These are phyloP conservation scores for Sphaerophoria rueppellii DNA, from an alignment of 2,888 invertebrate species.

Conservation along the genomic window DNA sequence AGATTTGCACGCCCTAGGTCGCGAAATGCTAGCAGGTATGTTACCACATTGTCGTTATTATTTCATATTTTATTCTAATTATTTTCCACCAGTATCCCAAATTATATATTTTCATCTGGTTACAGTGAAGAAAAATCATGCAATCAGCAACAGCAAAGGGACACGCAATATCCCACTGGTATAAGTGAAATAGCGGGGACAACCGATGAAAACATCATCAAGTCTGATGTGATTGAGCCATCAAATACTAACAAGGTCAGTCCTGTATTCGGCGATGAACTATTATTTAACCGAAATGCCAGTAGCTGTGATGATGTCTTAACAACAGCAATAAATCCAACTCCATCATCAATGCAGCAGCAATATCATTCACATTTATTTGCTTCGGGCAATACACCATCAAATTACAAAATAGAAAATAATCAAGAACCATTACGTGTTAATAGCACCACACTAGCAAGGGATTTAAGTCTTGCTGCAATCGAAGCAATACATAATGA, in stretches of 20 bases:
- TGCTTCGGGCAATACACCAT: slow-evolving; percentile 1
- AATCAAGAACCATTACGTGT: slow-evolving; percentile 40
- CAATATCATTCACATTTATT: slow-evolving; percentile 48
- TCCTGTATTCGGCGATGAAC: slow-evolving; percentile 10
- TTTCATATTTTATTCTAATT: too few species aligned
- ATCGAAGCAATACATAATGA: slow-evolving; percentile 76
- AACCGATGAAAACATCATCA: slow-evolving; percentile 23
- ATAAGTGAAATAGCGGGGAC: background rate
- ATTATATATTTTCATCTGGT: slow-evolving; percentile 77
- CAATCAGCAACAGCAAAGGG: slow-evolving; percentile 44
- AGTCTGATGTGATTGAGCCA: slow-evolving; percentile 38
- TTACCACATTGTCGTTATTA: background rate
- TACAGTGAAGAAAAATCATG: slow-evolving; percentile 77
- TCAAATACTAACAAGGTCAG: slow-evolving; percentile 37
- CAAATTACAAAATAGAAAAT: slow-evolving; percentile 55
- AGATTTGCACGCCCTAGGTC: slow-evolving; percentile 89
- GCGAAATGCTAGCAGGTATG: slow-evolving; percentile 80
- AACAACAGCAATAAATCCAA: slow-evolving; percentile 6
- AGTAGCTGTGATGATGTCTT: slow-evolving; percentile 42
- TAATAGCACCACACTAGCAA: slow-evolving; percentile 50
- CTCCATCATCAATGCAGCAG: background rate
- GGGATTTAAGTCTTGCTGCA: slow-evolving; percentile 76
- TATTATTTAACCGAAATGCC: slow-evolving; percentile 46
- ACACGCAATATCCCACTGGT: background rate
- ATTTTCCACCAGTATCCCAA: too few species aligned